Evolutionary conservation across 2,113 vertebrate genomes (phyloP).

Genomic region (Melanerpes aurifrons): DNA sequence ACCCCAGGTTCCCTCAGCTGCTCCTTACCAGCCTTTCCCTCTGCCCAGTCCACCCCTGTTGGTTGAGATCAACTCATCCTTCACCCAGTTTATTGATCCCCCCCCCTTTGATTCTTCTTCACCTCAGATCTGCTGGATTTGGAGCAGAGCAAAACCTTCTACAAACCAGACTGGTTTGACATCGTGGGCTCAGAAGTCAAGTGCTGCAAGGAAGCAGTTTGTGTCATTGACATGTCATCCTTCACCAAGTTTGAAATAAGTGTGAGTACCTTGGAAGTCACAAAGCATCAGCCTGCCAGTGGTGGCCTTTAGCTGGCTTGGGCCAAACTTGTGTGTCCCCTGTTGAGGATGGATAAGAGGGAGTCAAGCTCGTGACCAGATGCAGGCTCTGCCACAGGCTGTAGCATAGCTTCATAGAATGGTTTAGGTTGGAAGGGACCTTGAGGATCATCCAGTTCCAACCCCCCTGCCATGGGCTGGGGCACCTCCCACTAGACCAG

Average conservation of each 20-base stretch:
- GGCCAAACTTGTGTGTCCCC: neutral
- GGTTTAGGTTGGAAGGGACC: too few relatives aligned
- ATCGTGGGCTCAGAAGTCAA: slow-evolving; percentile 96
- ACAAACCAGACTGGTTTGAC: slow-evolving; percentile 99
- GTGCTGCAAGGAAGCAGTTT: slow-evolving; percentile 97
- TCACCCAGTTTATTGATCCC: neutral
- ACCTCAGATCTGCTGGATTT: slow-evolving; percentile 88
- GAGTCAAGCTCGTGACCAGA: neutral
- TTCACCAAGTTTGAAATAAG: slow-evolving; percentile 99
- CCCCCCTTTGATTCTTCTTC: neutral
- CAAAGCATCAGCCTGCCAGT: neutral
- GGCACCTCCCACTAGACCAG: too few relatives aligned
- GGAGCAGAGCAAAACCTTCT: slow-evolving; percentile 98
- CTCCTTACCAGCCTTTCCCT: neutral
- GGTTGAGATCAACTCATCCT: neutral
- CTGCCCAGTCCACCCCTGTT: rapidly evolving
- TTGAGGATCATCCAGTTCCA: too few relatives aligned
- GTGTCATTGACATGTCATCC: slow-evolving; percentile 98
- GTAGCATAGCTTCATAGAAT: neutral
- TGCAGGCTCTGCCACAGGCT: neutral
- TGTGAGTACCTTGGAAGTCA: slow-evolving; percentile 78
- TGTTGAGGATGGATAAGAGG: neutral
- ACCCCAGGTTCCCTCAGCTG: neutral
- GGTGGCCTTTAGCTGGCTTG: neutral
- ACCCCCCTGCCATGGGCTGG: too few relatives aligned